These are phyloP conservation scores for Rhabdomys dilectus DNA, from an alignment of 2,113 vertebrate species.

Conservation along the genomic window DNA sequence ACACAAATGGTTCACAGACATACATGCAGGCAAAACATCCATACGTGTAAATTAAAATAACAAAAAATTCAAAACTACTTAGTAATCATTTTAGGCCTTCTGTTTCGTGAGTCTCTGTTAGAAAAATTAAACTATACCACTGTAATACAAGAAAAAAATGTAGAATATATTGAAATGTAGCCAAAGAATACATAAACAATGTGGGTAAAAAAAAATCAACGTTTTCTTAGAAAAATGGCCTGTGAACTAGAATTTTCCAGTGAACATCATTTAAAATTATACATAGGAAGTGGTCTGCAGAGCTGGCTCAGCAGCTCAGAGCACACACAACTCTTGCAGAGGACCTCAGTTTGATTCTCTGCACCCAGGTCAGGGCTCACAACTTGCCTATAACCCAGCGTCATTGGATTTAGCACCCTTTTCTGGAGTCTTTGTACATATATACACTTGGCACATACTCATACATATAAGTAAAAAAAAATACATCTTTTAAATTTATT, in stretches of 20 bases:
- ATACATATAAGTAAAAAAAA: not conserved
- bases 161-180: not conserved
- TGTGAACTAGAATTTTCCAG: not conserved
- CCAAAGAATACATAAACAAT: not conserved
- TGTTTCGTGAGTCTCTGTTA: not conserved
- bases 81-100: conserved; percentile 56
- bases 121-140: conserved; percentile 23
- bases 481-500: not conserved
- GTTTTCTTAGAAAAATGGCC: not conserved
- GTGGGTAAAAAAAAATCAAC: not conserved
- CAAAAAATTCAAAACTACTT: not conserved
- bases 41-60: not conserved
- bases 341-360: not conserved
- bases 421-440: not conserved
- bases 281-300: not conserved
- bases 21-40: not conserved
- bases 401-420: too few relatives aligned
- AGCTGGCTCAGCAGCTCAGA: not conserved
- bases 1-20: not conserved
- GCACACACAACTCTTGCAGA: not conserved
- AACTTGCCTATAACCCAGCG: not conserved
- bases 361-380: not conserved
- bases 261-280: not conserved
- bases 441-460: not conserved
- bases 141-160: not conserved